Evolutionary conservation across 2,797 vertebrate genomes (phyloP), one percentile per base, ranked within the genome.

Genomic region (Moxostoma hubbsi): DNA sequence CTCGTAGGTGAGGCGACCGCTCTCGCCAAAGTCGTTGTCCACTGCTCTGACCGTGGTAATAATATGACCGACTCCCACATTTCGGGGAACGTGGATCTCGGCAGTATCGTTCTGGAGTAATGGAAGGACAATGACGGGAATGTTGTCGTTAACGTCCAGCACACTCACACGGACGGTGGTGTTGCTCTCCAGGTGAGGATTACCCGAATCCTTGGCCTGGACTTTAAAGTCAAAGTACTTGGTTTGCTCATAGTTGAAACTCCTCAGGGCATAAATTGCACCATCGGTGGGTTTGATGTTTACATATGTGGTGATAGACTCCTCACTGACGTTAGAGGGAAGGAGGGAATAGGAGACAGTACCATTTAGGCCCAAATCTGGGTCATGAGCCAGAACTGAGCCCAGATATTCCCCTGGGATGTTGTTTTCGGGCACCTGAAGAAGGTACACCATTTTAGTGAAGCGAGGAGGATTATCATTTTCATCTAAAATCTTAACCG

Each of bases 151-250:
- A 83, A 99, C 97, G 46, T 99, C 98, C 0, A 98, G 90, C 49
- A 99, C 96, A 0, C 95, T 98, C 81, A 99, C 97, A 0, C 96
- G 93, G 55, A 99, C 98, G 0, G 98, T 99, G 62, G 97, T 93
- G 0, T 99, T 99, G 91, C 96, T 99, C 90, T 99, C 97, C 1
- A 98, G 86, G 86, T 98, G 98, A 6, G 98, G 98, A 0, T 96
- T 97, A 54, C 98, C 98, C 0, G 96, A 96, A 90, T 99, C 98
- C 90, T 96, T 97, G 9, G 98, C 98, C 47, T 98, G 92, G 64
- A 99, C 96, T 0, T 97, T 98, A 82, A 99, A 99, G 88, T 99
- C 98, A 84, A 99, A 99, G 81, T 97, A 97, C 73, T 98, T 99
- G 54, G 98, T 98, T 85, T 99, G 98, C 79, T 99, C 98, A 0